Evolutionary conservation across 2,888 invertebrate genomes (phyloP).

Genomic region (Therioaphis trifolii): DNA sequence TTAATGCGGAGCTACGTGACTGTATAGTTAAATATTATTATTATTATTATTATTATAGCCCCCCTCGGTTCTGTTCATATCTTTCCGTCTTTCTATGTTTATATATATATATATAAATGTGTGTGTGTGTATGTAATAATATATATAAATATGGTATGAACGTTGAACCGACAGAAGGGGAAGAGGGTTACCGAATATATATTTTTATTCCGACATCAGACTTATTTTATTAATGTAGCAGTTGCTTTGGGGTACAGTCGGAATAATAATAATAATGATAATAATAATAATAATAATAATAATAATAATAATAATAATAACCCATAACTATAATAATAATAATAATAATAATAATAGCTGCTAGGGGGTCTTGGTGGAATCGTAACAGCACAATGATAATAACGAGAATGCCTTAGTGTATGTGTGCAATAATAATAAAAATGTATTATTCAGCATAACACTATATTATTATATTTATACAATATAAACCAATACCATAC

Average conservation of each 20-base stretch:
- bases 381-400: slow-evolving; percentile 65
- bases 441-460: slow-evolving; percentile 62
- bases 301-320: slow-evolving; percentile 56
- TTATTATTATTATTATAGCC: slow-evolving; percentile 59
- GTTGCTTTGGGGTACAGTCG: slow-evolving; percentile 59
- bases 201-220: slow-evolving; percentile 58
- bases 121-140: neutral
- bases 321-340: slow-evolving; percentile 45
- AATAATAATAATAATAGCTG: slow-evolving; percentile 60
- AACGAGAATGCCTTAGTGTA: slow-evolving; percentile 63
- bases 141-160: slow-evolving; percentile 20
- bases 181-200: slow-evolving; percentile 56
- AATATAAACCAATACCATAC: slow-evolving; percentile 62
- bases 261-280: slow-evolving; percentile 55
- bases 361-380: slow-evolving; percentile 62
- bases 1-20: slow-evolving; percentile 57
- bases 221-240: slow-evolving; percentile 59
- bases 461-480: slow-evolving; percentile 62
- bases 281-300: slow-evolving; percentile 53
- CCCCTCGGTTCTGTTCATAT: slow-evolving; percentile 51
- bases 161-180: slow-evolving; percentile 13
- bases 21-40: slow-evolving; percentile 62
- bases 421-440: slow-evolving; percentile 63
- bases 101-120: slow-evolving; percentile 10
- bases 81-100: slow-evolving; percentile 35